Percentiles rank a stretch among this genome's conserved stretches.
These are phyloP conservation scores for Phaedon cochleariae DNA, from an alignment of 2,888 invertebrate species.

Conservation along the genomic window DNA sequence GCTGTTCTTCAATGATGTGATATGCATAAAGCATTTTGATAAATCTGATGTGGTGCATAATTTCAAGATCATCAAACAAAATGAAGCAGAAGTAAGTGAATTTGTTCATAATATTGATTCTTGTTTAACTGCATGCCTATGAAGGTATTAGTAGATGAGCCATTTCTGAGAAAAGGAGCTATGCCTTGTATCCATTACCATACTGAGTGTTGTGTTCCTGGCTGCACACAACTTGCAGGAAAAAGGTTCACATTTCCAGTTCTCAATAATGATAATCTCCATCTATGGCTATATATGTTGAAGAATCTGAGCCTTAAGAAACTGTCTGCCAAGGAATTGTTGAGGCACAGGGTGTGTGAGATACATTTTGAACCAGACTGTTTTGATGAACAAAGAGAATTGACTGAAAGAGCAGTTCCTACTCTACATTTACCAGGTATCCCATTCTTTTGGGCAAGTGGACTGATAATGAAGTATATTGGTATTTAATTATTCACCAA, in stretches of 20 bases:
- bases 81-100: conserved; percentile 2
- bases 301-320: conserved; percentile 18
- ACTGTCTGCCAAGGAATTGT: conserved; percentile 12
- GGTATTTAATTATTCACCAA: too few relatives aligned
- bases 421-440: conserved; percentile 24
- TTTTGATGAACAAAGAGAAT: conserved; percentile 6
- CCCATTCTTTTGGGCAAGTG: too few relatives aligned
- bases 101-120: neutral
- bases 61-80: conserved; percentile 1
- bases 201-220: conserved; percentile 17
- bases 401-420: conserved; percentile 21
- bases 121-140: neutral
- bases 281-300: conserved; percentile 27
- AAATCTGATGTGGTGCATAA: conserved; percentile 19
- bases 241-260: conserved; percentile 21
- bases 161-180: conserved; percentile 15
- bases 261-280: conserved; percentile 1
- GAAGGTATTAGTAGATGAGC: neutral
- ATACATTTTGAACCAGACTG: conserved; percentile 21
- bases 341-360: conserved; percentile 24
- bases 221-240: conserved; percentile 1
- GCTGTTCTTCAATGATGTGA: conserved; percentile 7
- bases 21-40: conserved; percentile 25
- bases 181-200: conserved; percentile 23
- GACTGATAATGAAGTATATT: too few relatives aligned